Evolutionary conservation across 2,797 vertebrate genomes (phyloP).

Genomic region (Atherinosoma microstoma): DNA sequence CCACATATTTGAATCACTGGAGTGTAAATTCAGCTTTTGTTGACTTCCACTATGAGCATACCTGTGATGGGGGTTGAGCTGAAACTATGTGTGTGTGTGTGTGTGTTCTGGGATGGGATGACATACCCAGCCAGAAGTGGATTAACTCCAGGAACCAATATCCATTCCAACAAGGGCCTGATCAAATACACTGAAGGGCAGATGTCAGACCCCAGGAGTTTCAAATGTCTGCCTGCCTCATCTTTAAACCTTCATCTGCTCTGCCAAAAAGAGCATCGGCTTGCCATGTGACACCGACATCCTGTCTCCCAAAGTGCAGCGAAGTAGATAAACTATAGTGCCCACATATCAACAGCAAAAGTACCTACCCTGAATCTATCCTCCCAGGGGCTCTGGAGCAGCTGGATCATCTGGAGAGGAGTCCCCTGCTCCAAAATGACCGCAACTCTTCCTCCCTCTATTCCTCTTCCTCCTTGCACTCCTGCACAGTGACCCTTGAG

Average conservation of each 20-base stretch:
- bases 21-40: constrained; percentile 58
- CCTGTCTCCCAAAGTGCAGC: neutral
- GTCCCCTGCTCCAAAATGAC: constrained; percentile 90
- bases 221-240: constrained; percentile 56
- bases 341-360: constrained; percentile 2
- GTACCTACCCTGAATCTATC: constrained; percentile 92
- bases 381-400: constrained; percentile 95
- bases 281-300: constrained; percentile 4
- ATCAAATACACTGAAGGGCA: constrained; percentile 80
- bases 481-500: constrained; percentile 89
- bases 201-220: constrained; percentile 73
- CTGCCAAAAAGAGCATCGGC: constrained; percentile 10
- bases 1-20: constrained; percentile 36
- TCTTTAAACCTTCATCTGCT: constrained; percentile 44
- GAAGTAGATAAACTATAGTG: constrained; percentile 16
- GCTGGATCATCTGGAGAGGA: constrained; percentile 94
- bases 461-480: constrained; percentile 70
- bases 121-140: constrained; percentile 76
- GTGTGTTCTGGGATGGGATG: constrained; percentile 57
- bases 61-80: constrained; percentile 65
- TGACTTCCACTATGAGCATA: constrained; percentile 65
- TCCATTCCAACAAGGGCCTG: constrained; percentile 73
- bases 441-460: constrained; percentile 81
- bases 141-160: constrained; percentile 78
- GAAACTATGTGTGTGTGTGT: constrained; percentile 26